Conservation (phyloP, 2,113 vertebrate genomes). For the Hippoglossus stenolepis region DNA sequence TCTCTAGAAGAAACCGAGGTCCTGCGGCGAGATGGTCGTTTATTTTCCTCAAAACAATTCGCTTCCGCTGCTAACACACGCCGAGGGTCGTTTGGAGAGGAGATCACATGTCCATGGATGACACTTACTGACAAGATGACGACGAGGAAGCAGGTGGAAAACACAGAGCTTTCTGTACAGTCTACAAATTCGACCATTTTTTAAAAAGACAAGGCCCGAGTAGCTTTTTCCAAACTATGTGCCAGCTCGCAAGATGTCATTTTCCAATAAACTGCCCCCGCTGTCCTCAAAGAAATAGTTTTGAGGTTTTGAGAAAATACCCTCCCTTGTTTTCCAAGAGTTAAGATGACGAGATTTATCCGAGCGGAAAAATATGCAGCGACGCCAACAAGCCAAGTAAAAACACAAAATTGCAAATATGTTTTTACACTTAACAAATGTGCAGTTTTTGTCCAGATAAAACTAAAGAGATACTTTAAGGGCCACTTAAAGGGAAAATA, state of each 20-base stretch:
- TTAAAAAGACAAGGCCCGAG: too few relatives aligned
- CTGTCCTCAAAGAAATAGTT: neutral
- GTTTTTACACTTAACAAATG: neutral
- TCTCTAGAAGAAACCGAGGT: conserved; percentile 74
- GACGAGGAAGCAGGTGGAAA: conserved; percentile 46
- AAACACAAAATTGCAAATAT: neutral
- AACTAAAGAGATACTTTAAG: neutral
- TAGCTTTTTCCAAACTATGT: too few relatives aligned
- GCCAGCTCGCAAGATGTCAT: conserved; percentile 27
- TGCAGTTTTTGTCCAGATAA: neutral
- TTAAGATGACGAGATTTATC: neutral
- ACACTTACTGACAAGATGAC: conserved; percentile 65
- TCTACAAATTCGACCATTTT: too few relatives aligned
- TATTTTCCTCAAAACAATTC: conserved; percentile 41
- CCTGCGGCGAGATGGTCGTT: conserved; percentile 59
- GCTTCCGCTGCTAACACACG: conserved; percentile 67
- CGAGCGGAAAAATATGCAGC: neutral
- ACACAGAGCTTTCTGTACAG: conserved; percentile 41
- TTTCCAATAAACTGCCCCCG: conserved; percentile 11
- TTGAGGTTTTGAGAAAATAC: neutral
- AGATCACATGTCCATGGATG: conserved; percentile 67
- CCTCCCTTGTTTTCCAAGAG: neutral
- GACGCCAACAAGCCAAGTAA: neutral
- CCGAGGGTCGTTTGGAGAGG: conserved; percentile 59
- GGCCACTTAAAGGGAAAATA: neutral